A percentile compares a stretch with the other conserved stretches of the same genome.
Evolutionary conservation across 92 coral and sea anemone genomes (phyloP).

Genomic region (Umimayanthus chanpuru): DNA sequence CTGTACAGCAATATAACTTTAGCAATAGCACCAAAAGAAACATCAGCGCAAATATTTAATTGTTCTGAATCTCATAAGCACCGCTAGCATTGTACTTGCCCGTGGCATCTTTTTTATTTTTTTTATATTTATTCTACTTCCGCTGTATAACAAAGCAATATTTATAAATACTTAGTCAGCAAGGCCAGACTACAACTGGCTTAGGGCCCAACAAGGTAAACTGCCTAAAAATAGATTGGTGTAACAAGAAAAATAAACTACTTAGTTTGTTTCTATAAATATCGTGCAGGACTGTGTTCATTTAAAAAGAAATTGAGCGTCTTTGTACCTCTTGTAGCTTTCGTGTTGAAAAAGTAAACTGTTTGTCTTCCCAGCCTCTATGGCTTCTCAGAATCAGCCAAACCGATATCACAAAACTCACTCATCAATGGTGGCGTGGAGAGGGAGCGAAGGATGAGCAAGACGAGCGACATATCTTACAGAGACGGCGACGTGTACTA

Average conservation of each 20-base stretch:
- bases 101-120: not conserved
- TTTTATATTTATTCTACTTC: too few relatives aligned
- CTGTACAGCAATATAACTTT: too few relatives aligned
- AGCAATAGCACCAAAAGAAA: not conserved
- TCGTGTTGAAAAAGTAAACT: not conserved
- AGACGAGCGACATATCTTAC: slow-evolving; percentile 58
- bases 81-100: not conserved
- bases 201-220: too few relatives aligned
- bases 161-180: too few relatives aligned
- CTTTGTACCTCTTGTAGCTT: not conserved
- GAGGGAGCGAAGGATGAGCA: slow-evolving; percentile 33
- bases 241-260: too few relatives aligned
- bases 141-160: too few relatives aligned
- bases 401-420: slow-evolving; percentile 13
- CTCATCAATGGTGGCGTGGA: slow-evolving; percentile 6
- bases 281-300: too few relatives aligned
- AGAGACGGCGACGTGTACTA: slow-evolving; percentile 77
- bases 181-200: too few relatives aligned
- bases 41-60: not conserved
- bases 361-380: not conserved
- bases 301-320: too few relatives aligned
- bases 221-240: too few relatives aligned
- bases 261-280: too few relatives aligned
- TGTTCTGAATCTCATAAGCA: not conserved
- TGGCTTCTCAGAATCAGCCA: slow-evolving; percentile 8